phyloP scores from a whole-genome alignment of 2,797 vertebrate genomes.

The Limnodromus scolopaceus region DNA sequence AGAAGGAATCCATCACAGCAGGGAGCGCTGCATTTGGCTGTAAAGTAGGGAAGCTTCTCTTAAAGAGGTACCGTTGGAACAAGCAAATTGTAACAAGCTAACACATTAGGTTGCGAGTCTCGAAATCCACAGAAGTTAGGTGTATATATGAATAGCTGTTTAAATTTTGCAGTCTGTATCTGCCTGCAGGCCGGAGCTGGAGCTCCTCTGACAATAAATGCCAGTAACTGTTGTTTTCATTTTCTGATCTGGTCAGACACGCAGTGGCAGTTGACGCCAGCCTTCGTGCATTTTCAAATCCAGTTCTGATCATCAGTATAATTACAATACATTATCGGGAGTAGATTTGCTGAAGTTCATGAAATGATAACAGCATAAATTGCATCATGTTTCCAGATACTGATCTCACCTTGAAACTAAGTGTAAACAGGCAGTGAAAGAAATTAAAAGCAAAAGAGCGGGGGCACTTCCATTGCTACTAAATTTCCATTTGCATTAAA shows the following conservation, averaged over 20 bases:
- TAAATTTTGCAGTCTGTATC: neutral
- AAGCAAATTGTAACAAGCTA: neutral
- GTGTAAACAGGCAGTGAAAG: neutral
- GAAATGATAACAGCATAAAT: constrained; percentile 18
- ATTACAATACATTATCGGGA: constrained; percentile 4
- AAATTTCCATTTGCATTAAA: neutral
- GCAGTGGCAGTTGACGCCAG: neutral
- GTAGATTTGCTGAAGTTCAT: neutral
- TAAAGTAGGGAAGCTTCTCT: constrained; percentile 8
- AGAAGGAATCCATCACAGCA: constrained; percentile 70
- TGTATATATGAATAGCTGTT: neutral
- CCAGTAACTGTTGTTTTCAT: neutral
- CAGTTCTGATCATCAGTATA: neutral
- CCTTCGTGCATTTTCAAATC: neutral
- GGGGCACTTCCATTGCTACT: neutral
- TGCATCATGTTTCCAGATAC: neutral
- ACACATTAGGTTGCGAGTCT: neutral
- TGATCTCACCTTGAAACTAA: constrained; percentile 34
- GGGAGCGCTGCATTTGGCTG: constrained; percentile 14
- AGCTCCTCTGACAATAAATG: neutral
- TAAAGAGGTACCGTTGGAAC: neutral
- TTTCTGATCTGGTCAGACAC: constrained; percentile 1
- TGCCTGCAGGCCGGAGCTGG: neutral
- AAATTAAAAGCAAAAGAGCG: neutral
- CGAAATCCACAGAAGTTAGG: neutral